Percentiles rank a stretch among this genome's conserved stretches.
phyloP scores from a whole-genome alignment of 2,113 vertebrate genomes.

The Scortum barcoo region DNA sequence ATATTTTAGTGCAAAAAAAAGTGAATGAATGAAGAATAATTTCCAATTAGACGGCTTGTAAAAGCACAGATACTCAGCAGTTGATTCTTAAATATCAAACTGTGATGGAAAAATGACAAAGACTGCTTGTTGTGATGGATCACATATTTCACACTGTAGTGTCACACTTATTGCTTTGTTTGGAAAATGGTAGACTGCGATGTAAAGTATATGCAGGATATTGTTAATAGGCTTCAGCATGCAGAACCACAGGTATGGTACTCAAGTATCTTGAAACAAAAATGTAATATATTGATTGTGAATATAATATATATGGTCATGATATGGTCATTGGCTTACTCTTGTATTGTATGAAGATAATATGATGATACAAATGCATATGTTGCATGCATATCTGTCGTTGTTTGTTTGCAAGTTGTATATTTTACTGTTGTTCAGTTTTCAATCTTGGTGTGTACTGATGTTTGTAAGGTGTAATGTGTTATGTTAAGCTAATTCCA shows the following conservation, averaged over 20 bases:
- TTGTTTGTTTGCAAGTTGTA: slow-evolving; percentile 73
- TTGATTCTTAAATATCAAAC: not conserved
- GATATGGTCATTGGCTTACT: slow-evolving; percentile 67
- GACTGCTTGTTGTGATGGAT: slow-evolving; percentile 1
- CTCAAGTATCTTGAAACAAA: slow-evolving; percentile 69
- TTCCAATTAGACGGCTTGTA: not conserved
- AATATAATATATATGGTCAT: slow-evolving; percentile 79
- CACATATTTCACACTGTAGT: slow-evolving; percentile 35
- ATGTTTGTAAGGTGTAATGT: slow-evolving; percentile 66
- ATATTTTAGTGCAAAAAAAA: not conserved
- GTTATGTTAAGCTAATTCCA: slow-evolving; percentile 73
- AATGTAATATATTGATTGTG: slow-evolving; percentile 85
- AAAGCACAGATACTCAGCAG: not conserved
- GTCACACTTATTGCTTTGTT: slow-evolving; percentile 2
- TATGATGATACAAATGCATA: slow-evolving; percentile 58
- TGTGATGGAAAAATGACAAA: not conserved
- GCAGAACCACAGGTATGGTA: slow-evolving; percentile 67
- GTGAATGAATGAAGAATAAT: not conserved
- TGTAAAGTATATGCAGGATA: slow-evolving; percentile 32
- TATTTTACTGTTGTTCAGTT: slow-evolving; percentile 66
- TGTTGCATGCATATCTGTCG: slow-evolving; percentile 76
- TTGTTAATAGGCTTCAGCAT: slow-evolving; percentile 25
- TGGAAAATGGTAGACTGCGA: slow-evolving; percentile 7
- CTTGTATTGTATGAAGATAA: slow-evolving; percentile 70
- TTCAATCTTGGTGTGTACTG: slow-evolving; percentile 47